Base-by-base conservation (phyloP, 2,113 vertebrate genomes). In the Lipotes vexillifer region DNA sequence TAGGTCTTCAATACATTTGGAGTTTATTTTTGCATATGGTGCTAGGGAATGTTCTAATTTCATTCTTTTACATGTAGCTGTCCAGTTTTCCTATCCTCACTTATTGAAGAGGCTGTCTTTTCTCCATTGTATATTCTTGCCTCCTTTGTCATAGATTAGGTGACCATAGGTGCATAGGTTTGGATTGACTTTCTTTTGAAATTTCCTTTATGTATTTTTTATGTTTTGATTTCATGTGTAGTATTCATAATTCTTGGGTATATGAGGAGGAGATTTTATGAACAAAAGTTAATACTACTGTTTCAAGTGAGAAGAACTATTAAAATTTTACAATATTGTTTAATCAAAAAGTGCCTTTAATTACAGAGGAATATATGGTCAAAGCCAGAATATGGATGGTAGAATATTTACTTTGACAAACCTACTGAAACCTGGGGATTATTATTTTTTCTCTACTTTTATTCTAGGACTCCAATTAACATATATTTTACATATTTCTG, bases 181-280 rank as follows among this genome's bases (percentile, higher is more conserved):
- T 15, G 49, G 49, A 49, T 49, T 49, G 14, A 49, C 27, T 93
- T 93, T 81, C 82, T 95, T 94, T 94, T 75, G 71, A 95, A 90
- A 89, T 87, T 80, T 83, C 20, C 33, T 80, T 96, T 65, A 57
- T 74, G 20, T 55, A 63, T 49, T 92, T 93, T 96, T 94, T 63
- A 72, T 83, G 8, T 96, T 90, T 94, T 96, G 33, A 90, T 90
- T 96, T 96, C 31, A 36, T 77, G 15, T 71, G 14, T 44, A 57
- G 4, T 89, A 27, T n/a, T 92, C 20, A 65, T 20, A 85, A 27
- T 87, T 36, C 31, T 88, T 82, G 41, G 12, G 14, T 87, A 55
- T 46, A 61, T n/a, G 41, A 78, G 49, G 33, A 85, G 17, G 41
- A 80, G 15, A 68, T 78, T 75, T 92, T 95, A 49, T 80, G 46